A percentile compares a stretch with the other conserved stretches of the same genome.
Conservation (phyloP, 2,888 invertebrate species). For the Melolontha melolontha region DNA sequence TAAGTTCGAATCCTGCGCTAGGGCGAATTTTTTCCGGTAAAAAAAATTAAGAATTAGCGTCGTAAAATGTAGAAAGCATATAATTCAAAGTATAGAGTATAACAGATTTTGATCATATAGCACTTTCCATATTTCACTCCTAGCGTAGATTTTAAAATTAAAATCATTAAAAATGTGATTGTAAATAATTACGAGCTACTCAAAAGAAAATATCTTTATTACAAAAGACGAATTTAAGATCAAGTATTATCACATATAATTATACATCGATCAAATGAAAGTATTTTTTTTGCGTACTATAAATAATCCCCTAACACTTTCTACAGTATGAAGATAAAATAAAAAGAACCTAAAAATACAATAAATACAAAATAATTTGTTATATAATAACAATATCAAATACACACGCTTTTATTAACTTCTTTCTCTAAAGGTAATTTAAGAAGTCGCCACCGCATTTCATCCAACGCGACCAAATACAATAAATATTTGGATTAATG, state of each 20-base stretch:
- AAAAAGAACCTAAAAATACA: constrained; percentile 31
- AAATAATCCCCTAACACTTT: constrained; percentile 6
- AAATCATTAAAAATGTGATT: no score
- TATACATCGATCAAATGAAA: constrained; percentile 11
- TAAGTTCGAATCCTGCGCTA: no score
- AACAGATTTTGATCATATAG: no score
- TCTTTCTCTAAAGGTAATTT: not conserved
- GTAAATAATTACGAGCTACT: not conserved
- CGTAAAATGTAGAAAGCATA: no score
- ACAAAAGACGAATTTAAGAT: constrained; percentile 13
- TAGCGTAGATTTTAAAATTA: no score
- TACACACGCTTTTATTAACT: not conserved
- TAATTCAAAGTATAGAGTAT: no score
- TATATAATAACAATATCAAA: constrained; percentile 42
- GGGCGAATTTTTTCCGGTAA: no score
- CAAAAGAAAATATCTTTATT: constrained; percentile 10
- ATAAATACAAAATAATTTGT: constrained; percentile 43
- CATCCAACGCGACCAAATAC: constrained; percentile 7
- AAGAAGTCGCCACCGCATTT: constrained; percentile 1
- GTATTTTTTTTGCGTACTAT: constrained; percentile 1
- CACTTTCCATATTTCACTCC: no score
- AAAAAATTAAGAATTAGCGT: no score
- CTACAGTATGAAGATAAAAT: constrained; percentile 8
- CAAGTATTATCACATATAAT: constrained; percentile 10
- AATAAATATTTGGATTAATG: constrained; percentile 17